A percentile compares a stretch with the other conserved stretches of the same genome.
These are phyloP conservation scores for Candoia aspera DNA, from an alignment of 2,113 vertebrate genomes.

Conservation along the genomic window DNA sequence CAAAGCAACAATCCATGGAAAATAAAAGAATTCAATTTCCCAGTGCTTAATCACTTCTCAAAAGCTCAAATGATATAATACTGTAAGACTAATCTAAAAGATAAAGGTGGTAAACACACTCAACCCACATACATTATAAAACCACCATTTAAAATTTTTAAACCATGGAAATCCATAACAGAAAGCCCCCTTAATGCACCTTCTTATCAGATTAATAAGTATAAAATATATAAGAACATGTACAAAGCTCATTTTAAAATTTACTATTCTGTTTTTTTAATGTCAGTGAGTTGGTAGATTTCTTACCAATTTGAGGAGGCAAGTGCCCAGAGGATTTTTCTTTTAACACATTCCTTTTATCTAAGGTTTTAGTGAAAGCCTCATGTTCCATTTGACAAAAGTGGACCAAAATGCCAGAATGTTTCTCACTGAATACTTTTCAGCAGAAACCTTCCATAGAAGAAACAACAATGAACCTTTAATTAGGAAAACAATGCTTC, in stretches of 20 bases:
- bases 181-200: not conserved
- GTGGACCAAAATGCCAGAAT: conserved; percentile 50
- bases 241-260: not conserved
- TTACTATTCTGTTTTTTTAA: conserved; percentile 38
- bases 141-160: not conserved
- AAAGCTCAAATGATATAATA: not conserved
- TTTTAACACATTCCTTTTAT: conserved; percentile 50
- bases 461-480: conserved; percentile 12
- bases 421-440: conserved; percentile 31
- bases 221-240: not conserved
- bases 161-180: not conserved
- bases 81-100: not conserved
- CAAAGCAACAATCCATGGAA: not conserved
- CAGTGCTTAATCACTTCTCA: not conserved
- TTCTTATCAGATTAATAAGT: not conserved
- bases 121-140: not conserved
- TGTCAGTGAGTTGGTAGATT: conserved; percentile 52
- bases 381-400: conserved; percentile 42
- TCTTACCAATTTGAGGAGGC: conserved; percentile 52
- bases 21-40: not conserved
- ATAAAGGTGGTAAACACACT: not conserved
- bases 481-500: not conserved
- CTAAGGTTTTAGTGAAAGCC: conserved; percentile 47
- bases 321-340: conserved; percentile 22
- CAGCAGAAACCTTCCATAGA: conserved; percentile 18